These are phyloP conservation scores for Watsonalla binaria DNA, from an alignment of 2,888 invertebrate genomes.

Conservation along the genomic window DNA sequence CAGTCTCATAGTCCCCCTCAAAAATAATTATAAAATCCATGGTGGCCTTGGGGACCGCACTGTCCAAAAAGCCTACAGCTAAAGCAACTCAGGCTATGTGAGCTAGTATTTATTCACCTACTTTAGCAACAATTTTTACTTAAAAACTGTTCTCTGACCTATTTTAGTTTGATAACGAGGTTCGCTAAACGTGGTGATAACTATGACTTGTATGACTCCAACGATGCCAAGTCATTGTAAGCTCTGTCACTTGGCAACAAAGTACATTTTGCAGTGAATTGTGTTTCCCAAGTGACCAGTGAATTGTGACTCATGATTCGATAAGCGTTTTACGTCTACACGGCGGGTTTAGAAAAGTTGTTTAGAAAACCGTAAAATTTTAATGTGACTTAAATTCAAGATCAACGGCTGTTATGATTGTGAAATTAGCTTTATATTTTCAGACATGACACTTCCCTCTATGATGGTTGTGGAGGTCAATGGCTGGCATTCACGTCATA, in stretches of 20 bases:
- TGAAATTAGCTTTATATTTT: no score
- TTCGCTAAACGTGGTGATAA: slow-evolving; percentile 42
- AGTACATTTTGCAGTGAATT: background rate
- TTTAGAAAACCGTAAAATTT: background rate
- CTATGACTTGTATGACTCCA: slow-evolving; percentile 29
- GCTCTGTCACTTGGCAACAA: background rate
- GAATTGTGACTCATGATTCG: slow-evolving; percentile 6
- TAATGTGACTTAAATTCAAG: background rate
- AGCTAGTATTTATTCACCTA: background rate
- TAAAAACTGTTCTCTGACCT: slow-evolving; percentile 20
- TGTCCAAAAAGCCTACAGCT: no score
- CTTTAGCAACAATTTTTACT: background rate
- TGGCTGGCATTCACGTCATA: no score
- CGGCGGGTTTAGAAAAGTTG: background rate
- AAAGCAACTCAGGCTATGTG: no score
- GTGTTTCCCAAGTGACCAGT: slow-evolving; percentile 3
- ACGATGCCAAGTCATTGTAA: slow-evolving; percentile 15
- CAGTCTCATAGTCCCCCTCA: no score
- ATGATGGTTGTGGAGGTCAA: no score
- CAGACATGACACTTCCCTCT: no score
- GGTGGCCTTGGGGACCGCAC: no score
- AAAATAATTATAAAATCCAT: no score
- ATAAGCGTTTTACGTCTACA: slow-evolving; percentile 9
- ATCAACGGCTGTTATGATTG: no score
- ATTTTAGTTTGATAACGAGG: slow-evolving; percentile 37